These are phyloP conservation scores for Leptopilina drosophilae DNA, from an alignment of 2,888 invertebrate genomes.

Conservation along the genomic window DNA sequence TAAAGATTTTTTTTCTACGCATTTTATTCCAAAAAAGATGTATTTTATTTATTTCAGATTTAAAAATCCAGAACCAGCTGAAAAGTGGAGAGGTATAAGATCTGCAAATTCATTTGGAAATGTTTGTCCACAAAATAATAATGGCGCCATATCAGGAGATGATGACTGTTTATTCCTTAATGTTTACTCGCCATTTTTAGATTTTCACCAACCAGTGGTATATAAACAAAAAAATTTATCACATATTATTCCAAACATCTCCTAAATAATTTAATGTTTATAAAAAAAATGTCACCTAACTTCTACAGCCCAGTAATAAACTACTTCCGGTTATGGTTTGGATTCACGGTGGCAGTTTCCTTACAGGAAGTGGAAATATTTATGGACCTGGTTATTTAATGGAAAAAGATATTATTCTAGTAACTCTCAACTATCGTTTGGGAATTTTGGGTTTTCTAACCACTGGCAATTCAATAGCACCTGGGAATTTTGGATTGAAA, in stretches of 20 bases:
- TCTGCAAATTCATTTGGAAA: constrained; percentile 38
- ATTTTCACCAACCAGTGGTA: not conserved
- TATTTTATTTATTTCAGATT: not conserved
- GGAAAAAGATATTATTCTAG: constrained; percentile 59
- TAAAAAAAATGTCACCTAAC: too few relatives aligned
- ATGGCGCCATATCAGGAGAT: not conserved
- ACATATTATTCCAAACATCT: too few relatives aligned
- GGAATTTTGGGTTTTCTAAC: constrained; percentile 58
- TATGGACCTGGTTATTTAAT: constrained; percentile 55
- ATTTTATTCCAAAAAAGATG: too few relatives aligned
- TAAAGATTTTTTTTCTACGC: too few relatives aligned
- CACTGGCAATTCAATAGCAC: constrained; percentile 51
- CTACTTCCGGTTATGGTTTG: constrained; percentile 3
- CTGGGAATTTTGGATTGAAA: constrained; percentile 56
- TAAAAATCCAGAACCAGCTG: not conserved
- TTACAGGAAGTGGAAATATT: not conserved
- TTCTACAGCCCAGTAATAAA: not conserved
- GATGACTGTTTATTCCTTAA: constrained; percentile 49
- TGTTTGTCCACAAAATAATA: constrained; percentile 42
- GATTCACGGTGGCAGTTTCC: constrained; percentile 15
- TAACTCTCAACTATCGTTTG: constrained; percentile 51
- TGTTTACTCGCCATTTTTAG: constrained; percentile 45
- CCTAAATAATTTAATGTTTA: too few relatives aligned
- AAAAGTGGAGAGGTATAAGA: constrained; percentile 45
- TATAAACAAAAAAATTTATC: not conserved